Conservation (phyloP, 2,113 vertebrate species). For the Lasiurus cinereus region DNA sequence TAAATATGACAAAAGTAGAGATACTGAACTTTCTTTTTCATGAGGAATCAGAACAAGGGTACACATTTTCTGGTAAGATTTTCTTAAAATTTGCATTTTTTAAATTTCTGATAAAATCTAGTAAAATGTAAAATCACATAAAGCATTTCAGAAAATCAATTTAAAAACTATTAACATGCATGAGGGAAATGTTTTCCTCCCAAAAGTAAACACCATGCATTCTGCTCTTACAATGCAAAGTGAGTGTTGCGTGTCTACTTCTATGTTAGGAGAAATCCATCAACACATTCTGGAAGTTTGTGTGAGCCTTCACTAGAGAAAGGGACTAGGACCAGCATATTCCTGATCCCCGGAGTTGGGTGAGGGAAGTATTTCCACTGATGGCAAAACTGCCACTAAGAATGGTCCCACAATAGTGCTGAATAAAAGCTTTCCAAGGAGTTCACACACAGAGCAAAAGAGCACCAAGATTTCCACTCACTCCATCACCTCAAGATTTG, state of each 20-base stretch:
- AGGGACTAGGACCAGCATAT: not conserved
- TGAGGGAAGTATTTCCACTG: rapidly evolving
- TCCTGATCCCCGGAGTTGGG: not conserved
- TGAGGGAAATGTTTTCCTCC: not conserved
- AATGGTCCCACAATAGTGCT: rapidly evolving
- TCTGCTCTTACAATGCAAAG: not conserved
- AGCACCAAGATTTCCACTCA: rapidly evolving
- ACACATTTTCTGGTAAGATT: not conserved
- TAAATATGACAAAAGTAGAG: constrained; percentile 44
- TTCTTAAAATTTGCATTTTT: not conserved
- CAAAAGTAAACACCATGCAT: not conserved
- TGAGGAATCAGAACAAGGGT: not conserved
- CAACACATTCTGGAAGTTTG: too few relatives aligned
- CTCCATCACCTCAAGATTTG: rapidly evolving
- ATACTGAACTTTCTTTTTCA: constrained; percentile 28
- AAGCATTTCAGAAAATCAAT: not conserved
- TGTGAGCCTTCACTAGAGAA: not conserved
- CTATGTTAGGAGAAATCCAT: not conserved
- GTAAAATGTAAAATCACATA: not conserved
- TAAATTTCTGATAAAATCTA: not conserved
- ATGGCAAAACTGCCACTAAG: rapidly evolving
- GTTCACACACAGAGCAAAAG: not conserved
- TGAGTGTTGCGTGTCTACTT: not conserved
- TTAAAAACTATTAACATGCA: not conserved
- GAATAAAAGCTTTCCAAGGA: not conserved